Conservation (phyloP, 1,140 invertebrate genomes). For the Drosophila pallidifrons region DNA sequence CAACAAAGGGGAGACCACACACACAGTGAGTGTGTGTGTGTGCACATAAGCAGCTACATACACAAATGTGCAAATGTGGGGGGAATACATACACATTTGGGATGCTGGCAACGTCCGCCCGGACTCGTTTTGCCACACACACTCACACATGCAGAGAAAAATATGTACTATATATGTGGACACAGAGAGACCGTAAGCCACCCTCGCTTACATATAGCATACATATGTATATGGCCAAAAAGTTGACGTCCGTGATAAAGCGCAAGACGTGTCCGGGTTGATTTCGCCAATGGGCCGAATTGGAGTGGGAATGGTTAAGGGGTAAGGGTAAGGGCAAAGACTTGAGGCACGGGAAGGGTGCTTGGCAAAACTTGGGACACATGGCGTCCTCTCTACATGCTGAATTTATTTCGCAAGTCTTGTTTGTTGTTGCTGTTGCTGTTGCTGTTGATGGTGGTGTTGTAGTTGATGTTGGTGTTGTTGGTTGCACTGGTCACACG, state of each 20-base stretch:
- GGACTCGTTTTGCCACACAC: conserved; percentile 18
- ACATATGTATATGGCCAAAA: conserved; percentile 74
- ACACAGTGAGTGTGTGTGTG: not conserved
- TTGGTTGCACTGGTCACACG: conserved; percentile 66
- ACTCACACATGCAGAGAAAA: conserved; percentile 2
- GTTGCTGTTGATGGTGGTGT: conserved; percentile 19
- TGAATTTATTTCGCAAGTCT: conserved; percentile 56
- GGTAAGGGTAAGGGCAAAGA: not conserved
- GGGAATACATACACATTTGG: conserved; percentile 25
- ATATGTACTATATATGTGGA: conserved; percentile 6
- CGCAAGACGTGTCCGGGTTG: conserved; percentile 53
- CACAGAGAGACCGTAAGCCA: conserved; percentile 46
- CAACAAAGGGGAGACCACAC: conserved; percentile 14
- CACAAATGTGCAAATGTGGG: conserved; percentile 4
- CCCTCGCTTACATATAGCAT: conserved; percentile 56
- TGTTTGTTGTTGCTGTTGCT: conserved; percentile 7
- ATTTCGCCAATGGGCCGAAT: conserved; percentile 44
- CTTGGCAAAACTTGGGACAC: conserved; percentile 30
- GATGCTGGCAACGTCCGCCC: conserved; percentile 14
- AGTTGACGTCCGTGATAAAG: conserved; percentile 57
- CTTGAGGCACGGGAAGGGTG: conserved; percentile 34
- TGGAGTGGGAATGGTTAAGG: not conserved
- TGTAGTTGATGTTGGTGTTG: conserved; percentile 34
- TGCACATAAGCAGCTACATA: conserved; percentile 20
- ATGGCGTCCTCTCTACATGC: conserved; percentile 42